Evolutionary conservation across 2,888 invertebrate species (phyloP).

Genomic region (Spialia ferax): DNA sequence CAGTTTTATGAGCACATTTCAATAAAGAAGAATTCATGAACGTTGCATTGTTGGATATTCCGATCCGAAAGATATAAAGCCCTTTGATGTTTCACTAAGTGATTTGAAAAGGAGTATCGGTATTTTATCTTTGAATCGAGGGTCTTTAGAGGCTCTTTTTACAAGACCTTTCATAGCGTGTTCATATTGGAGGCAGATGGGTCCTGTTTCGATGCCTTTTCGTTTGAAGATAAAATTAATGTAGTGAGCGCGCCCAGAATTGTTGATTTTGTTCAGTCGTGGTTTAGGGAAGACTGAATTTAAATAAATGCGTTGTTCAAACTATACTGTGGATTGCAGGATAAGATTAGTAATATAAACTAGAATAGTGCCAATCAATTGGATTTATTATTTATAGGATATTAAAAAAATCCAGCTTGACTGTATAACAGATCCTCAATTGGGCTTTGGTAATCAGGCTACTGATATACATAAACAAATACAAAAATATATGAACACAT

Average conservation of each 20-base stretch:
- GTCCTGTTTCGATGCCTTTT: background rate
- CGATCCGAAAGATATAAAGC: conserved; percentile 35
- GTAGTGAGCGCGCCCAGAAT: background rate
- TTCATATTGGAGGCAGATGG: background rate
- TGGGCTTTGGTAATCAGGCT: no score
- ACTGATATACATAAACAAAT: no score
- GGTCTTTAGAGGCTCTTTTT: conserved; percentile 11
- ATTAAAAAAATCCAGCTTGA: no score
- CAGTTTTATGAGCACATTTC: conserved; percentile 70
- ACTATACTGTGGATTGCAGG: no score
- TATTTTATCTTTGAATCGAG: conserved; percentile 31
- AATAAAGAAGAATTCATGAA: conserved; percentile 68
- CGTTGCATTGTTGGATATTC: conserved; percentile 54
- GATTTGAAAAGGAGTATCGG: conserved; percentile 40
- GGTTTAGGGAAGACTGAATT: background rate
- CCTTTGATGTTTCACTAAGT: conserved; percentile 43
- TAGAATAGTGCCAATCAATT: no score
- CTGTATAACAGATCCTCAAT: no score
- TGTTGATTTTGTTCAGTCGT: background rate
- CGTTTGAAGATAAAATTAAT: background rate
- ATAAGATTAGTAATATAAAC: no score
- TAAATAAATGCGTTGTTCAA: no score
- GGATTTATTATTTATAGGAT: no score
- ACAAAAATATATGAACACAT: no score
- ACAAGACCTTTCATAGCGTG: conserved; percentile 8